Evolutionary conservation across 2,113 vertebrate species (phyloP).

Genomic region (Macrotis lagotis): DNA sequence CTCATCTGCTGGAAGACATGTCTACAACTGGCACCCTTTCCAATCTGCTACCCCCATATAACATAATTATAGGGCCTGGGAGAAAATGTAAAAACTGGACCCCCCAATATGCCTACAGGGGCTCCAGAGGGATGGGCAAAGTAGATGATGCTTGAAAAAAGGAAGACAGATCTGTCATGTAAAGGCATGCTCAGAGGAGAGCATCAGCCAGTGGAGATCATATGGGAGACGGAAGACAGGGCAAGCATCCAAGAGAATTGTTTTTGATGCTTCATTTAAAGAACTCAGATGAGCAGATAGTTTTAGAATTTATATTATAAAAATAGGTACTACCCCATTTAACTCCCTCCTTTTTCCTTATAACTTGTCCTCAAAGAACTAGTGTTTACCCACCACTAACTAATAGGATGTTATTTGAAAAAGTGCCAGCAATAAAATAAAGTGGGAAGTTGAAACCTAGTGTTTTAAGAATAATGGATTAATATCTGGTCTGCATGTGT

Average conservation of each 20-base stretch:
- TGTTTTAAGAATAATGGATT: conserved; percentile 33
- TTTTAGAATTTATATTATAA: conserved; percentile 54
- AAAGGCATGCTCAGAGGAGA: conserved; percentile 47
- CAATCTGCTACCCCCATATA: conserved; percentile 35
- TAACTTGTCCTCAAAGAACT: conserved; percentile 63
- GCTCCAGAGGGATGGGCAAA: conserved; percentile 40
- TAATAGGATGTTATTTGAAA: conserved; percentile 56
- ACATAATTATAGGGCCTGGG: conserved; percentile 61
- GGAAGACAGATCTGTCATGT: conserved; percentile 49
- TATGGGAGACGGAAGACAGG: conserved; percentile 13
- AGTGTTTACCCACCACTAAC: conserved; percentile 45
- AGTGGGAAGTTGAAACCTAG: conserved; percentile 45
- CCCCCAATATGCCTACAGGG: conserved; percentile 46
- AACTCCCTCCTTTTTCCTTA: conserved; percentile 50
- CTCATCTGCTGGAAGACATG: conserved; percentile 53
- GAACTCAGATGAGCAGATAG: conserved; percentile 40
- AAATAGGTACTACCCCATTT: conserved; percentile 45
- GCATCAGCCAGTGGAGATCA: conserved; percentile 26
- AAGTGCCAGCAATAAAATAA: conserved; percentile 43
- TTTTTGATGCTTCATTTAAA: conserved; percentile 55
- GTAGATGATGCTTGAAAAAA: conserved; percentile 57
- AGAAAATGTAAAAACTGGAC: conserved; percentile 45
- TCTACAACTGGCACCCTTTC: conserved; percentile 55
- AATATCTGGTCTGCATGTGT: conserved; percentile 41
- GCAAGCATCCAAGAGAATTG: conserved; percentile 48